phyloP scores from a whole-genome alignment of 2,797 vertebrate genomes.

The Protosalanx chinensis region DNA sequence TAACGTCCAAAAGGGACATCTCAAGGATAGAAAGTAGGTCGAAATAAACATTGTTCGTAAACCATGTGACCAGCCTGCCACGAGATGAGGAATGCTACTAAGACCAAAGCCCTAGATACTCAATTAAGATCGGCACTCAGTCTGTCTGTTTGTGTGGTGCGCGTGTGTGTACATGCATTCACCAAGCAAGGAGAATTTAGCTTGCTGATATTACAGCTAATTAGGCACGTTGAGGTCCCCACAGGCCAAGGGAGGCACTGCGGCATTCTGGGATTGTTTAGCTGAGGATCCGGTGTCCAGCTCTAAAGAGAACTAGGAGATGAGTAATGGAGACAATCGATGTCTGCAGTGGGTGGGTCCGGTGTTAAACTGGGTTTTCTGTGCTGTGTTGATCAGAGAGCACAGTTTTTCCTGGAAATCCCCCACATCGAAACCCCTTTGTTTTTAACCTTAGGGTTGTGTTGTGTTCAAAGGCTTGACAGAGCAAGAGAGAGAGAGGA shows the following conservation, averaged over 20 bases:
- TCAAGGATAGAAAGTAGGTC: no score
- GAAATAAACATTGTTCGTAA: no score
- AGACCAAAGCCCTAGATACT: slow-evolving; percentile 66
- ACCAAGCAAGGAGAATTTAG: slow-evolving; percentile 65
- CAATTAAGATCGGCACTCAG: slow-evolving; percentile 61
- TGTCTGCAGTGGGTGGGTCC: neutral
- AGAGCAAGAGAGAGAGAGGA: neutral
- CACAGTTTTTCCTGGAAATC: neutral
- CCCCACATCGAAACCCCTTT: no score
- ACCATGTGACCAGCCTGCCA: no score
- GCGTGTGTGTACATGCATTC: slow-evolving; percentile 51
- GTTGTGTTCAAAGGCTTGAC: neutral
- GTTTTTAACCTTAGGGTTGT: neutral
- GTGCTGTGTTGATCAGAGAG: neutral
- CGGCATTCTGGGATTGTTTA: slow-evolving; percentile 65
- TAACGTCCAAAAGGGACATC: no score
- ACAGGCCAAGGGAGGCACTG: slow-evolving; percentile 57
- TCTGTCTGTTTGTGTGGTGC: slow-evolving; percentile 4
- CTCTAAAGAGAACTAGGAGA: no score
- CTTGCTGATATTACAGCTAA: slow-evolving; percentile 75
- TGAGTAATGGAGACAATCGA: no score
- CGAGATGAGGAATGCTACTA: neutral
- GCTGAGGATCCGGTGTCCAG: slow-evolving; percentile 34
- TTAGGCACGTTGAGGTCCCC: slow-evolving; percentile 65
- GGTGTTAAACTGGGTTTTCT: neutral